Percentiles rank a stretch among this genome's conserved stretches.
phyloP scores from a whole-genome alignment of 2,797 vertebrate species.

The Eulemur coronatus region DNA sequence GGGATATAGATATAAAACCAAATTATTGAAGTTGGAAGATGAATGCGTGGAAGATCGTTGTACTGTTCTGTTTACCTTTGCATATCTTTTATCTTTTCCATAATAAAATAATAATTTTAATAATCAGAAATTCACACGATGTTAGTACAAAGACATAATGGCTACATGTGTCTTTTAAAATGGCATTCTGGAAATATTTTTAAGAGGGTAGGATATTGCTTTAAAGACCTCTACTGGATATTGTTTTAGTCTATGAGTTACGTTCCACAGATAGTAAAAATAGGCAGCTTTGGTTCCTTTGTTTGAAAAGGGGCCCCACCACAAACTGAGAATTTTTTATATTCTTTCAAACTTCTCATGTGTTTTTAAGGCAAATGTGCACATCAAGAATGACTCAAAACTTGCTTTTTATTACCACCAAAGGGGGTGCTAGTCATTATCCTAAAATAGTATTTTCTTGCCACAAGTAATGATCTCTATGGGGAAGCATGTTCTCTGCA shows the following conservation, averaged over 20 bases:
- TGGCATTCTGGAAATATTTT: not conserved
- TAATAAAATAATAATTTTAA: not conserved
- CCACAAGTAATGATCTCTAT: not conserved
- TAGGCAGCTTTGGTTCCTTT: not conserved
- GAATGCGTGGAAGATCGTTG: fast-evolving
- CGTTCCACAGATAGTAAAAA: constrained; percentile 31
- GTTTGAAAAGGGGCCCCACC: not conserved
- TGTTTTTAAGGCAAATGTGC: constrained; percentile 3
- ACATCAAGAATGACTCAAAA: constrained; percentile 41
- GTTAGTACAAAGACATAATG: not conserved
- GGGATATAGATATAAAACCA: not conserved
- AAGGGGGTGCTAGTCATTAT: constrained; percentile 4
- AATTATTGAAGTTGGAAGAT: not conserved
- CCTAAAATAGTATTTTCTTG: constrained; percentile 43
- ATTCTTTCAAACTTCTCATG: constrained; percentile 11
- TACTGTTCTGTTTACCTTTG: not conserved
- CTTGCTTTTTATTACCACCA: constrained; percentile 33
- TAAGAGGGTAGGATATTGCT: not conserved
- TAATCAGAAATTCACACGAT: not conserved
- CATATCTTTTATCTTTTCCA: not conserved
- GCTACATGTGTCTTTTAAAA: not conserved
- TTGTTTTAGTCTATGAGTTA: not conserved
- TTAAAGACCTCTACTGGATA: not conserved
- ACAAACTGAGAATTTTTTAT: constrained; percentile 32
- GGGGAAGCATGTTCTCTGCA: not conserved